phyloP scores from a whole-genome alignment of 2,888 invertebrate genomes.

The Melinaea marsaeus region DNA sequence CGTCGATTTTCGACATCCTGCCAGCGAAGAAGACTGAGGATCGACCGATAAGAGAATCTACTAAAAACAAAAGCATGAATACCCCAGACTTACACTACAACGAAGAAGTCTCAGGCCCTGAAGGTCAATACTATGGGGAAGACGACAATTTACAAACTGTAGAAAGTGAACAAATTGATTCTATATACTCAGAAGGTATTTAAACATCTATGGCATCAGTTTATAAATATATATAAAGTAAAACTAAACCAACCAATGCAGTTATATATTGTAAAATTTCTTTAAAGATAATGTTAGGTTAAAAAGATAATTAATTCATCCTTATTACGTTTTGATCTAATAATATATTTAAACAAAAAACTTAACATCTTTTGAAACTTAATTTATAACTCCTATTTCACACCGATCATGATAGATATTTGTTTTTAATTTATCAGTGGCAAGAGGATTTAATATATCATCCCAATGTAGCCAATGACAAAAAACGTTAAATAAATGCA shows the following conservation, averaged over 20 bases:
- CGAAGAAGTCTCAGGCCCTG: slow-evolving; percentile 38
- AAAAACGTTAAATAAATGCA: slow-evolving; percentile 11
- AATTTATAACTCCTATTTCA: background rate
- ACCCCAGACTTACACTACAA: slow-evolving; percentile 38
- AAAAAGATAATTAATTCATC: too few relatives aligned
- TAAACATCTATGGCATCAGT: background rate
- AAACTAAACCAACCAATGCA: background rate
- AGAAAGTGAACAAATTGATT: slow-evolving; percentile 83
- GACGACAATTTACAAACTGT: slow-evolving; percentile 82
- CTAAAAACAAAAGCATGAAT: slow-evolving; percentile 39
- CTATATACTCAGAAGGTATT: slow-evolving; percentile 76
- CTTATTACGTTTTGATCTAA: too few relatives aligned
- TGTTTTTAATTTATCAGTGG: slow-evolving; percentile 5
- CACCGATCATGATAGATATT: background rate
- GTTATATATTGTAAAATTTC: too few relatives aligned
- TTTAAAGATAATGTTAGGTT: too few relatives aligned
- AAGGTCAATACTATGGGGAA: slow-evolving; percentile 34
- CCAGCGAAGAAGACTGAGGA: slow-evolving; percentile 66
- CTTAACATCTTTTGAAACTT: background rate
- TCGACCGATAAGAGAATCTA: slow-evolving; percentile 39
- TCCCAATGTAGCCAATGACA: background rate
- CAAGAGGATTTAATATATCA: slow-evolving; percentile 1
- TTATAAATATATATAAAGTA: background rate
- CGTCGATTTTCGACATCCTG: slow-evolving; percentile 82
- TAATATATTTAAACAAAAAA: background rate